Conservation (phyloP, 2,888 invertebrate genomes). For the Drosophila greeni region DNA sequence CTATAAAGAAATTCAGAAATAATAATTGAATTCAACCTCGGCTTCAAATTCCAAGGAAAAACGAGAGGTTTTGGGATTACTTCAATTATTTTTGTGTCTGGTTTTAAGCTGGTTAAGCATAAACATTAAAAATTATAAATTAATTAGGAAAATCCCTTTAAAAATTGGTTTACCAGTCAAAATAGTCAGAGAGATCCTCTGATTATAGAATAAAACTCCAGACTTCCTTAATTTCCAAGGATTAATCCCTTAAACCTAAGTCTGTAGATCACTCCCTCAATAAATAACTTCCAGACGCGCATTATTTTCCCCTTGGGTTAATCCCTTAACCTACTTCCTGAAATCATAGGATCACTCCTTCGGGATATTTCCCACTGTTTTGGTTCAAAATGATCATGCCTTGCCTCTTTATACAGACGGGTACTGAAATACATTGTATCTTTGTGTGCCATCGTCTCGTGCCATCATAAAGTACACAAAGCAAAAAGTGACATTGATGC, state of each 20-base stretch:
- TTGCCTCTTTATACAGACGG: conserved; percentile 17
- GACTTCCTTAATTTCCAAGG: background rate
- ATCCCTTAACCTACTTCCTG: conserved; percentile 38
- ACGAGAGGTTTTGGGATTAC: background rate
- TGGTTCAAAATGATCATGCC: conserved; percentile 29
- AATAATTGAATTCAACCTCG: conserved; percentile 7
- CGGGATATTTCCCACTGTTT: conserved; percentile 19
- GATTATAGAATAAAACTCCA: background rate
- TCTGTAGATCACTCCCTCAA: background rate
- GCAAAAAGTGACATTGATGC: conserved; percentile 53
- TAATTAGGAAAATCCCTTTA: background rate
- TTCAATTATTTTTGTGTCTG: background rate
- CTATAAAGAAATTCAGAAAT: conserved; percentile 14
- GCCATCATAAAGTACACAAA: conserved; percentile 36
- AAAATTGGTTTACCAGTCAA: background rate
- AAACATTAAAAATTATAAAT: too few species aligned
- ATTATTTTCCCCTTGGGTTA: conserved; percentile 13
- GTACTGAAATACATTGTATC: conserved; percentile 19
- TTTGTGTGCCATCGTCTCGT: conserved; percentile 24
- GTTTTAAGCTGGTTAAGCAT: too few species aligned
- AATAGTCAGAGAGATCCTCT: background rate
- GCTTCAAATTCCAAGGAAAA: conserved; percentile 6
- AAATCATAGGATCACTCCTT: conserved; percentile 16
- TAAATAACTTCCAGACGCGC: conserved; percentile 7
- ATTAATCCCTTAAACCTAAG: background rate